Evolutionary conservation across 2,113 vertebrate species (phyloP).

Genomic region (Cacatua alba): DNA sequence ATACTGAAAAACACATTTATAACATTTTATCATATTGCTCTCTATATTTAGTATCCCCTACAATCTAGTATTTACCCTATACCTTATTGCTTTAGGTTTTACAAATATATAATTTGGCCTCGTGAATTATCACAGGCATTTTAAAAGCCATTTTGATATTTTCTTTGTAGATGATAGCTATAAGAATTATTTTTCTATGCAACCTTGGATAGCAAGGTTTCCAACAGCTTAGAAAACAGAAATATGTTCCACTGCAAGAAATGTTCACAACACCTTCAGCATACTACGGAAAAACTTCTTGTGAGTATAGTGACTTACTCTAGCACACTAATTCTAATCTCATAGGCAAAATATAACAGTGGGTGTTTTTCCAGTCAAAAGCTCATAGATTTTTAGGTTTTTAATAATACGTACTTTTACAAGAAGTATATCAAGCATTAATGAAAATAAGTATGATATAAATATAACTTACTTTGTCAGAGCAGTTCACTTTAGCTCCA

Average conservation of each 20-base stretch:
- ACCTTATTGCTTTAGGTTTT: background rate
- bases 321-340: background rate
- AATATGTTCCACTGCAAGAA: background rate
- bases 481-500: slow-evolving; percentile 97
- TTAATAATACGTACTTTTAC: background rate
- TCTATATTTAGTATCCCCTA: background rate
- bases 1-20: slow-evolving; percentile 78
- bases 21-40: background rate
- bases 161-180: background rate
- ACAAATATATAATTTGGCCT: background rate
- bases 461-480: slow-evolving; percentile 88
- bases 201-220: background rate
- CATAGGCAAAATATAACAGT: background rate
- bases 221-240: background rate
- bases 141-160: background rate
- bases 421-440: background rate
- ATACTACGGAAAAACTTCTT: background rate
- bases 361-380: background rate
- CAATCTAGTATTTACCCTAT: background rate
- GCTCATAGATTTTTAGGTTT: background rate
- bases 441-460: background rate
- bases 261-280: background rate
- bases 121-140: background rate
- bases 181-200: background rate
- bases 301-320: background rate